Evolutionary conservation across 2,888 invertebrate species (phyloP), one percentile per base, ranked within the genome.

Genomic region (Octonoba sinensis): DNA sequence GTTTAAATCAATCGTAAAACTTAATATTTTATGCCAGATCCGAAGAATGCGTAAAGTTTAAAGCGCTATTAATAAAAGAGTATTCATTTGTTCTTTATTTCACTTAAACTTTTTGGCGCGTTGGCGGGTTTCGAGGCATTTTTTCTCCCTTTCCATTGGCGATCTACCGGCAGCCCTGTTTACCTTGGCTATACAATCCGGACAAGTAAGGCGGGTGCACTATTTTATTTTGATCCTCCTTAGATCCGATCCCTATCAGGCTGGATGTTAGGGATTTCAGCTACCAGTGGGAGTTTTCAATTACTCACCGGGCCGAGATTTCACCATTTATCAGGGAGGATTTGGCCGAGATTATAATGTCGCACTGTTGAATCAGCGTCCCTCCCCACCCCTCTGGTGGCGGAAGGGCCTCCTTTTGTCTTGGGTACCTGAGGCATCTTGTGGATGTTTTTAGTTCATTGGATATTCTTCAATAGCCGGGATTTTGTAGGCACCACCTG

Each of bases 341-440:
- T 83, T 83, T 78, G 73, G 78, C 83, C 62, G 77, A 78, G 83
- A 83, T 83, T 83, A 83, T 83, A 83, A 83, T 83, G 83, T 83
- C 83, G 76, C 82, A 76, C 82, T 72, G 75, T 82, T 82, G 82
- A 82, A 82, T 82, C 82, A 82, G 82, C 76, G 70, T 65, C 60
- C 49, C 54, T 57, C 24, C 51, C 62, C 18, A 36, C 69, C 49
- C 22, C 0, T 56, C 36, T 46, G 62, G 44, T 46, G 59, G 59
- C 59, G 49, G 47, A 69, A 62, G 62, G 69, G 51, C 59, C 66
- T 64, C 66, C 65, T 62, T 46, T 62, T 62, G 62, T 62, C 62
- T 62, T 62, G 44, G 18, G 8, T 36, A 36, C 36, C 36, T 36
- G 36, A 6, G 36, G 36, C 36, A 36, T 36, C 36, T 36, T 36